Base-by-base conservation (phyloP, 2,113 vertebrate species). In the Anguilla japonica region DNA sequence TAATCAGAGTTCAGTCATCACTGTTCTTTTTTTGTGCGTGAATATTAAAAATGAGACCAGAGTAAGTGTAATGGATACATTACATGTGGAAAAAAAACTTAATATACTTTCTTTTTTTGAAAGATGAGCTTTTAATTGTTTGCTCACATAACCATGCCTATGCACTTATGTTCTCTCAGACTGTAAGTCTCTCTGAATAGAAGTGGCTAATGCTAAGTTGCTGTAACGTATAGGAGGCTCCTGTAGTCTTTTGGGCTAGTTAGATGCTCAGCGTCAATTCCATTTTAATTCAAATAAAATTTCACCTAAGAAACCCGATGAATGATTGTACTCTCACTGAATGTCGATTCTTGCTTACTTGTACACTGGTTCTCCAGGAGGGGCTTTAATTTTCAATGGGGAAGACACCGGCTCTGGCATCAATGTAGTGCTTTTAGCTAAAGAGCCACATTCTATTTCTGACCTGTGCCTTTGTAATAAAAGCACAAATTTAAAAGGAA, bases 281-380 rank as follows among this genome's bases (percentile, higher is more conserved):
- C 46, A 50, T 82, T 82, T 43, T 56, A 86, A 46, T 82, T 20
- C 34, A 71, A 75, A 82, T 57, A 81, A 2, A 41, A 16, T 57
- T 20, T 86, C 14, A 57, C 75, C 60, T 56, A 13, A 11, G 46
- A 81, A 16, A 86, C 13, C 57, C 8, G 22, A n/a, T 71, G 18
- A 75, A 87, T 75, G 29, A 82, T 81, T 34, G 50, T 53, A 53
- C 39, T 63, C 13, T 82, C 9, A 81, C 20, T 63, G 56, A 67
- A 81, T n/a, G 57, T 82, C 22, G 29, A 29, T 57, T 60, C 34
- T 81, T 81, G 85, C 57, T 46, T 79, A 82, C 16, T 39, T 81
- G 79, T 9, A n/a, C 22, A 82, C 22, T n/a, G 39, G 43, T 46
- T 46, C 43, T 46, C 43, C 43, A n/a, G 79, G 39, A 34, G 67